phyloP scores from a whole-genome alignment of 1,140 invertebrate species.

The Drosophila ironensis region DNA sequence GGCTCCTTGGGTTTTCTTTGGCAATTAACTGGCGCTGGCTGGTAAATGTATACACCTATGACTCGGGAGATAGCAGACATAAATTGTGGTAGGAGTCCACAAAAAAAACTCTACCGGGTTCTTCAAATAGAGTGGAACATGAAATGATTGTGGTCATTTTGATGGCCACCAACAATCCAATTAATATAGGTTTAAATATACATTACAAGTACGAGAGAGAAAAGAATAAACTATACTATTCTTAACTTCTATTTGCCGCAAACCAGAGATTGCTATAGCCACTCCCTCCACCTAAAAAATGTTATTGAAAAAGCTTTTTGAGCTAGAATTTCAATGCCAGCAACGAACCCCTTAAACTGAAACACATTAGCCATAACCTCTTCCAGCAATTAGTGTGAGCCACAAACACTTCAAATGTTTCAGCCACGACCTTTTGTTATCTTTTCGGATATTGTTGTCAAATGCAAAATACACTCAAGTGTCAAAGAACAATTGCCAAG shows the following conservation, averaged over 20 bases:
- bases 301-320: too few relatives aligned
- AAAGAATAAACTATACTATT: too few relatives aligned
- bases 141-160: too few relatives aligned
- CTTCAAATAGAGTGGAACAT: slow-evolving; percentile 7
- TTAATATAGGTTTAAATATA: too few relatives aligned
- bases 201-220: too few relatives aligned
- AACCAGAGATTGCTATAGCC: too few relatives aligned
- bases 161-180: too few relatives aligned
- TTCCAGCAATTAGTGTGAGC: slow-evolving; percentile 31
- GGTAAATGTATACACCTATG: not conserved
- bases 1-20: slow-evolving; percentile 26
- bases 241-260: too few relatives aligned
- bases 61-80: not conserved
- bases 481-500: slow-evolving; percentile 33
- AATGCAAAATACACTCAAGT: slow-evolving; percentile 40
- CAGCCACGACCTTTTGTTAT: slow-evolving; percentile 23
- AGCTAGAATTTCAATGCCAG: slow-evolving; percentile 11
- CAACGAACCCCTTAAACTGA: slow-evolving; percentile 1
- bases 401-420: slow-evolving; percentile 34
- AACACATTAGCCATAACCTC: slow-evolving; percentile 25
- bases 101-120: slow-evolving; percentile 14
- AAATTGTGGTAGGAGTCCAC: not conserved
- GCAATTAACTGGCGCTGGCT: slow-evolving; percentile 74
- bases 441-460: slow-evolving; percentile 36
- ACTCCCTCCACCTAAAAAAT: too few relatives aligned